Percentiles rank a stretch among this genome's conserved stretches.
Evolutionary conservation across 2,113 vertebrate species (phyloP).

Genomic region (Podarcis cretensis): DNA sequence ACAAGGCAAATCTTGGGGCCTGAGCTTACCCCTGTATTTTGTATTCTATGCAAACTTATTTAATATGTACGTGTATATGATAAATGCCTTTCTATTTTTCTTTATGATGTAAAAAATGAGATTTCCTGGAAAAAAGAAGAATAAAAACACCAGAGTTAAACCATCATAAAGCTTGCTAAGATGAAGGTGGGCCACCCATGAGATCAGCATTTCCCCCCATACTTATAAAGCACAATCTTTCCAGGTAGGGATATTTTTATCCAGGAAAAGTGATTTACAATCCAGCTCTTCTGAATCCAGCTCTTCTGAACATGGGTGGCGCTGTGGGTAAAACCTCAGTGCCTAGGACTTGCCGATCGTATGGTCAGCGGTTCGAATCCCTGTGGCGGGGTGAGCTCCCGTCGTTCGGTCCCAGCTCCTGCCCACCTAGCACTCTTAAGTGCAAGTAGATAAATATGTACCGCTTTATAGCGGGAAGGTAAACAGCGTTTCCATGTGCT

Average conservation of each 20-base stretch:
- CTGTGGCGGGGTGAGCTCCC: too few species aligned
- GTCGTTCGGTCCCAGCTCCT: too few species aligned
- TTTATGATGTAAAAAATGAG: neutral
- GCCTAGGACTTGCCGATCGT: too few species aligned
- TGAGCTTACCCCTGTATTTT: neutral
- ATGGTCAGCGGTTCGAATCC: too few species aligned
- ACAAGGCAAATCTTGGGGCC: too few species aligned
- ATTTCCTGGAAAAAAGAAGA: neutral
- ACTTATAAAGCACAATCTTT: neutral
- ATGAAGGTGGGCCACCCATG: neutral
- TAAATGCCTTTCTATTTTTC: neutral
- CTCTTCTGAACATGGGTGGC: too few species aligned
- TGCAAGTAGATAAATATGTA: too few species aligned
- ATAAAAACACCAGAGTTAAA: neutral
- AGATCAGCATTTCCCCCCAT: neutral
- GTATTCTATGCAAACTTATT: neutral
- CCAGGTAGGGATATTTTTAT: neutral
- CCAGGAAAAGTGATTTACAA: neutral
- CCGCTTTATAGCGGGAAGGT: too few species aligned
- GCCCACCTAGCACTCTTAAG: too few species aligned
- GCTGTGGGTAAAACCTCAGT: too few species aligned
- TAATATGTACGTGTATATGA: neutral
- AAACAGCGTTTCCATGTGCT: too few species aligned
- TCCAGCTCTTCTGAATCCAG: neutral
- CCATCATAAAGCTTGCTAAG: neutral